phyloP scores from a whole-genome alignment of 2,797 vertebrate species.

The Chelidonichthys spinosus region DNA sequence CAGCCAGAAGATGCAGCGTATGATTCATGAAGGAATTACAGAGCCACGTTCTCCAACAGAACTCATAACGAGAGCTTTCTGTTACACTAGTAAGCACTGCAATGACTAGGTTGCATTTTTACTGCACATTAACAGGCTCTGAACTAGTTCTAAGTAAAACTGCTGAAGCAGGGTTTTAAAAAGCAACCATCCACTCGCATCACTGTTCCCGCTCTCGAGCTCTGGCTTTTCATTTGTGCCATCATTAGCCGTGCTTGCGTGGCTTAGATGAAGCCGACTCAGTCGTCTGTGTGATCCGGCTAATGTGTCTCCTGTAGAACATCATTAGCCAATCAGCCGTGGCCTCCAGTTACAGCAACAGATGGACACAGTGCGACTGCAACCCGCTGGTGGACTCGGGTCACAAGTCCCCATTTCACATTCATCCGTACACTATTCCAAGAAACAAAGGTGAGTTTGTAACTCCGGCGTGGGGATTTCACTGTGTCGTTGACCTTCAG shows the following conservation, averaged over 20 bases:
- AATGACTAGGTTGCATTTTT: conserved; percentile 46
- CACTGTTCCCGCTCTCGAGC: conserved; percentile 34
- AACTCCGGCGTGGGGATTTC: conserved; percentile 25
- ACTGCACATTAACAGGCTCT: conserved; percentile 32
- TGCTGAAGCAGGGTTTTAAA: conserved; percentile 42
- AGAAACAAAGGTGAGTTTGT: conserved; percentile 39
- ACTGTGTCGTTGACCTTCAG: conserved; percentile 45
- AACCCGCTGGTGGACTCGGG: conserved; percentile 63
- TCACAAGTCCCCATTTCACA: conserved; percentile 45
- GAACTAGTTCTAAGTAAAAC: conserved; percentile 44
- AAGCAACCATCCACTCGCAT: conserved; percentile 40
- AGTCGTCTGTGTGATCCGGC: conserved; percentile 76
- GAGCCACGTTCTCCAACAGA: conserved; percentile 41
- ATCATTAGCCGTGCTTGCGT: conserved; percentile 64
- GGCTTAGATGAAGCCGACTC: conserved; percentile 66
- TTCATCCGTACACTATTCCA: conserved; percentile 38
- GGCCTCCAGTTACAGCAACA: conserved; percentile 72
- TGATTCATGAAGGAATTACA: conserved; percentile 66
- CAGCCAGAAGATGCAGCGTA: conserved; percentile 44
- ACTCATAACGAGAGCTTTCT: conserved; percentile 53
- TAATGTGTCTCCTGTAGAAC: conserved; percentile 78
- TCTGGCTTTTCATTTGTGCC: conserved; percentile 59
- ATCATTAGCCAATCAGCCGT: conserved; percentile 78
- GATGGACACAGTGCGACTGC: conserved; percentile 65
- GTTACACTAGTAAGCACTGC: conserved; percentile 40